These are phyloP conservation scores for Chelon labrosus DNA, from an alignment of 2,797 vertebrate species.

Conservation along the genomic window DNA sequence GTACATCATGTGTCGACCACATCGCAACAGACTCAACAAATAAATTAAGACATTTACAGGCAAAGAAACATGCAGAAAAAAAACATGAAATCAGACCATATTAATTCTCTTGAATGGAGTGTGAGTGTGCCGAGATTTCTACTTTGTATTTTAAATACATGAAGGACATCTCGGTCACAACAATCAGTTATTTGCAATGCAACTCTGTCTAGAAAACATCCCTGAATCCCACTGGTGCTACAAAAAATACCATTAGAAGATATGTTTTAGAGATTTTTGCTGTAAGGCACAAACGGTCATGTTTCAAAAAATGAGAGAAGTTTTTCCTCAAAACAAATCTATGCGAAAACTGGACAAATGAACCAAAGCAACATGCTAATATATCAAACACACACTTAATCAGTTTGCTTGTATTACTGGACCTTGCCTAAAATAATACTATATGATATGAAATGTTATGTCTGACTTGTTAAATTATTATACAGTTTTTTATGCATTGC, in stretches of 20 bases:
- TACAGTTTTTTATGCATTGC: not conserved
- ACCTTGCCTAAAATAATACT: not conserved
- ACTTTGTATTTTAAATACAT: not conserved
- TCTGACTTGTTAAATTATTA: not conserved
- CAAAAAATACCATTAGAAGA: not conserved
- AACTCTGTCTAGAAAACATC: conserved; percentile 7
- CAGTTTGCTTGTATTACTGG: not conserved
- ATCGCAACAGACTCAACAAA: conserved; percentile 35
- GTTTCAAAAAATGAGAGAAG: too few species aligned
- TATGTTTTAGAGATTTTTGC: conserved; percentile 8
- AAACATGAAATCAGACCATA: conserved; percentile 8
- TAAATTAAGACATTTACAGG: conserved; percentile 60
- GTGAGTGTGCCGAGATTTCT: conserved; percentile 8
- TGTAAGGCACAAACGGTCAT: not conserved
- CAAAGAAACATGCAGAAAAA: conserved; percentile 20
- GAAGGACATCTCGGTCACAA: not conserved
- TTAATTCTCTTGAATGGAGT: not conserved
- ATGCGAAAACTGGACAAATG: too few species aligned
- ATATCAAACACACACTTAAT: not conserved
- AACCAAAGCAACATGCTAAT: not conserved
- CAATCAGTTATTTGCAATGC: conserved; percentile 14
- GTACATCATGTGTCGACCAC: conserved; percentile 10
- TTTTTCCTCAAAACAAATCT: too few species aligned
- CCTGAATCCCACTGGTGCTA: conserved; percentile 25
- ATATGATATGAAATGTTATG: not conserved